Conservation (phyloP, 2,797 vertebrate genomes). For the Sphaeramia orbicularis region DNA sequence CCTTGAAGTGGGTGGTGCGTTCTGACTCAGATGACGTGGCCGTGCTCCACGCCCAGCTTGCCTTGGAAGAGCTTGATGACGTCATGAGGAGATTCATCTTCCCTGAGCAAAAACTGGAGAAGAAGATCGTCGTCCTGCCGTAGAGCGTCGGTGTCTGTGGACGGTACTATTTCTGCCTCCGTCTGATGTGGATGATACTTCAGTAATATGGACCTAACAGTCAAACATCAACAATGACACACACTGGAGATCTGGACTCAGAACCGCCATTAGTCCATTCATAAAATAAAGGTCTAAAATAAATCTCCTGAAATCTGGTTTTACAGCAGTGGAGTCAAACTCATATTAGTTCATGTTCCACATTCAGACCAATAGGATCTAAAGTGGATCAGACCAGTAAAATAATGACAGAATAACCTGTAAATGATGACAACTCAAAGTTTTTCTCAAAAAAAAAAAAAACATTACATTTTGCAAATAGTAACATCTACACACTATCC, state of each 20-base stretch:
- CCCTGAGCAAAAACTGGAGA: constrained; percentile 90
- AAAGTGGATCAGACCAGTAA: too few species aligned
- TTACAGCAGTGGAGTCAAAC: too few species aligned
- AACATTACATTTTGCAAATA: too few species aligned
- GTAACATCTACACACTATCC: too few species aligned
- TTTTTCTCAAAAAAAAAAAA: too few species aligned
- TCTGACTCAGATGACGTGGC: constrained; percentile 85
- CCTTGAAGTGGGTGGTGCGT: constrained; percentile 89
- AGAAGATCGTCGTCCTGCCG: constrained; percentile 93
- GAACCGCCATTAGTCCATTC: neutral
- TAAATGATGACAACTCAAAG: too few species aligned
- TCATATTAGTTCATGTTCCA: too few species aligned
- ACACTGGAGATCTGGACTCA: too few species aligned
- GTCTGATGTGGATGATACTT: too few species aligned
- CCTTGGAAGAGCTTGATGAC: constrained; percentile 91
- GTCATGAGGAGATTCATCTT: constrained; percentile 89
- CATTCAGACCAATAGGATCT: too few species aligned
- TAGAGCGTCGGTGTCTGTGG: constrained; percentile 54
- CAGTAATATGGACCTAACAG: neutral
- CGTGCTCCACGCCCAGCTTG: constrained; percentile 92
- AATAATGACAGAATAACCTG: too few species aligned
- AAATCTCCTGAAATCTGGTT: neutral
- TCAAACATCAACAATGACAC: neutral
- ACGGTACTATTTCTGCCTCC: neutral
- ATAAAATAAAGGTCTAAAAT: constrained; percentile 33